phyloP scores from a whole-genome alignment of 1,140 invertebrate species.

The Sarcophaga bullata region DNA sequence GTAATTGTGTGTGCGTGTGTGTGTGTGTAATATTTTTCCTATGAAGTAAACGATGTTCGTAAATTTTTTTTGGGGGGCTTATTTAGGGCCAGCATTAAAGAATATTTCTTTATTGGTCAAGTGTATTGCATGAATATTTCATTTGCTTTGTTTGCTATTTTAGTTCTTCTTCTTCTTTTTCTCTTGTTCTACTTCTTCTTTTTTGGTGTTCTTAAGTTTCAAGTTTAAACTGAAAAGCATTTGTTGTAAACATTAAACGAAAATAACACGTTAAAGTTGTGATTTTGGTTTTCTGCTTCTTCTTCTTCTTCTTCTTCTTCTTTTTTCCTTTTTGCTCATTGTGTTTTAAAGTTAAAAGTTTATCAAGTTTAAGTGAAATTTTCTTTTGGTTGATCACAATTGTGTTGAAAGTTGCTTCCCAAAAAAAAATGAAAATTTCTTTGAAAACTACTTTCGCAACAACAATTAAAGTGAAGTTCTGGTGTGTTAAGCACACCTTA shows the following conservation, averaged over 20 bases:
- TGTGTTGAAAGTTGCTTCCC: too few species aligned
- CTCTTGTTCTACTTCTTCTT: too few species aligned
- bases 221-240: background rate
- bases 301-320: too few species aligned
- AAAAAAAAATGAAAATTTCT: background rate
- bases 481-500: background rate
- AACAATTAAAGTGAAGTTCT: background rate
- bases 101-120: too few species aligned
- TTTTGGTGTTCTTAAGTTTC: too few species aligned
- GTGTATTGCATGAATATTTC: too few species aligned
- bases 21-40: background rate
- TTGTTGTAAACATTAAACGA: background rate
- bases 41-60: background rate
- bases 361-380: slow-evolving; percentile 4
- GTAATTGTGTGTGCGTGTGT: background rate
- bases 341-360: background rate
- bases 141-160: too few species aligned
- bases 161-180: too few species aligned
- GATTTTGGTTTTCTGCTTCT: too few species aligned
- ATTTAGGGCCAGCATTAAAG: background rate
- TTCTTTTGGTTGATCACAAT: background rate
- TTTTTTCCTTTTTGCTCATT: too few species aligned
- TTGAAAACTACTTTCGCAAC: background rate
- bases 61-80: background rate
- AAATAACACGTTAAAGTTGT: background rate